Conservation (phyloP, 35 echinoderm and acorn worm species). For the Holothuria glaberrima region DNA sequence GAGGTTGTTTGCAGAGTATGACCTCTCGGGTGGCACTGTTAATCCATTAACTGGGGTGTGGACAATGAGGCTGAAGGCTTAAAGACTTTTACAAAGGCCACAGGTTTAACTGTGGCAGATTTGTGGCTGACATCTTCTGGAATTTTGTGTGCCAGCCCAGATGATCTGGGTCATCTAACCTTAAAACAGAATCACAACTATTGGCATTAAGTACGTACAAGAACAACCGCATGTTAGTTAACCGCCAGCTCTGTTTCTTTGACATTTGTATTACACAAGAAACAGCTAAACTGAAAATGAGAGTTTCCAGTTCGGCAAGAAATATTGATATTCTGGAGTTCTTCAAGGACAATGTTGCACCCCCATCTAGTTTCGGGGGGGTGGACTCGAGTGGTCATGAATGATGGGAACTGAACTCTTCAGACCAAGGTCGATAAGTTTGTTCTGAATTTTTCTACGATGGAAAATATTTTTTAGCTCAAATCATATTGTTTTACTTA, state of each 20-base stretch:
- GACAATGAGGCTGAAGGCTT: slow-evolving; percentile 28
- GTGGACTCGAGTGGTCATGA: background rate
- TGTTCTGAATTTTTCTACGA: no score
- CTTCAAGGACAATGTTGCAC: slow-evolving; percentile 25
- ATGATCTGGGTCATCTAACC: background rate
- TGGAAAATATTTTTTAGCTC: no score
- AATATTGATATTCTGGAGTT: slow-evolving; percentile 45
- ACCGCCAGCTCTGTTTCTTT: no score
- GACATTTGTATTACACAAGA: no score
- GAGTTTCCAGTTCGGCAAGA: slow-evolving; percentile 2
- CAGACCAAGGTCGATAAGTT: background rate
- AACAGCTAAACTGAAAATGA: background rate
- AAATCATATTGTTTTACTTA: background rate
- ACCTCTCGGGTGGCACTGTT: no score
- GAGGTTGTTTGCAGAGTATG: background rate
- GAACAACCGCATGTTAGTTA: no score
- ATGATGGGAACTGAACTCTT: no score
- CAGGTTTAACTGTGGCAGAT: background rate
- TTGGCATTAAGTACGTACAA: no score
- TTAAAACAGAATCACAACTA: slow-evolving; percentile 40
- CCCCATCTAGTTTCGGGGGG: slow-evolving; percentile 9
- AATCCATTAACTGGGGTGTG: slow-evolving; percentile 42
- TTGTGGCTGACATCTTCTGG: slow-evolving; percentile 38
- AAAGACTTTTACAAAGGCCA: background rate
- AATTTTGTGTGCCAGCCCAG: slow-evolving; percentile 11